These are phyloP conservation scores for Elgaria multicarinata DNA, from an alignment of 2,113 vertebrate species.

Conservation along the genomic window DNA sequence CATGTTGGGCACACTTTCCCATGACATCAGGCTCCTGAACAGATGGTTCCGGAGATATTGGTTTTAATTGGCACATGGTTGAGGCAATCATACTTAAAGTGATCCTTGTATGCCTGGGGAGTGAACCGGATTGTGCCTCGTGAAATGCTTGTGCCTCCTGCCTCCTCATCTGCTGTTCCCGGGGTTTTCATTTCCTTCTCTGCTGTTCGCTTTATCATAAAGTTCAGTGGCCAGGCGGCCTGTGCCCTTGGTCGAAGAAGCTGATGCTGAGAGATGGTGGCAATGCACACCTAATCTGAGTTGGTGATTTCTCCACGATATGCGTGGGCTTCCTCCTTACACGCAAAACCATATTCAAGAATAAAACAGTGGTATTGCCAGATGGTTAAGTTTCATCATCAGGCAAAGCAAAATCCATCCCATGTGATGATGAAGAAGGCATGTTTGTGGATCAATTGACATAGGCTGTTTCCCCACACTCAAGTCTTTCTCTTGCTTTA, in stretches of 20 bases:
- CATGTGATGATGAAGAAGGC: neutral
- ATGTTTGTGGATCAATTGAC: neutral
- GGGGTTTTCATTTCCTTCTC: conserved; percentile 85
- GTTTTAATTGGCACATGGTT: conserved; percentile 77
- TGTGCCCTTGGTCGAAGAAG: conserved; percentile 73
- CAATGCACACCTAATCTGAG: conserved; percentile 45
- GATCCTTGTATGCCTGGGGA: conserved; percentile 78
- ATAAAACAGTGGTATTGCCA: neutral
- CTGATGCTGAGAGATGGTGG: conserved; percentile 35
- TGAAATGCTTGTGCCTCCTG: conserved; percentile 75
- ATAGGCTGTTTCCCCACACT: neutral
- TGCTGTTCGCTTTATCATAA: conserved; percentile 79
- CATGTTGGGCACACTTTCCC: conserved; percentile 59
- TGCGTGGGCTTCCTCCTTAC: neutral
- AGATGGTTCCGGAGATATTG: conserved; percentile 80
- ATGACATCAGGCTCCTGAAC: conserved; percentile 79
- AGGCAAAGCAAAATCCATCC: neutral
- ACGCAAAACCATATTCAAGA: conserved; percentile 16
- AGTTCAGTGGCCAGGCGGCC: conserved; percentile 77
- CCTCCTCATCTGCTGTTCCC: conserved; percentile 81
- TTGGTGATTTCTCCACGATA: conserved; percentile 40
- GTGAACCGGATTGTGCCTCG: conserved; percentile 74
- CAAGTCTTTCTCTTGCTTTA: neutral
- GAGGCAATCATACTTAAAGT: conserved; percentile 80
- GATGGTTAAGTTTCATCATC: neutral